Percentiles rank a stretch among this genome's conserved stretches.
phyloP scores from a whole-genome alignment of 2,888 invertebrate genomes.

The Exephanes ischioxanthus region DNA sequence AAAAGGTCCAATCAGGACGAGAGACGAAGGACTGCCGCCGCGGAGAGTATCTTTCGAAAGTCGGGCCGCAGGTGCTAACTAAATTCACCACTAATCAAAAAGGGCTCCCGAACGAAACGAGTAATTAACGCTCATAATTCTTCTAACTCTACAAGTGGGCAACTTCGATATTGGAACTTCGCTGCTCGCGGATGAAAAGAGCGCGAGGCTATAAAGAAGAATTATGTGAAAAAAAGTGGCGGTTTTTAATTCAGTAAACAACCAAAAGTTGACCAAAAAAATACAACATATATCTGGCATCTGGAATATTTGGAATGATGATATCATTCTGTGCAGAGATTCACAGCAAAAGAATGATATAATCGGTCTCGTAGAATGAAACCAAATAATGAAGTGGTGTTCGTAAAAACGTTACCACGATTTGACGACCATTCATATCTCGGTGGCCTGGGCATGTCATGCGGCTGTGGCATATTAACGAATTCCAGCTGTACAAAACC shows the following conservation, averaged over 20 bases:
- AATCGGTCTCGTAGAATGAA: not conserved
- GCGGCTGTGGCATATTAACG: constrained; percentile 5
- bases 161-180: constrained; percentile 55
- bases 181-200: not conserved
- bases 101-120: constrained; percentile 75
- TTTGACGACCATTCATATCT: not conserved
- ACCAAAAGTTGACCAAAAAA: not conserved
- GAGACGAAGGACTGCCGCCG: constrained; percentile 39
- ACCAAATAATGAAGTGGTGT: not conserved
- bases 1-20: constrained; percentile 52
- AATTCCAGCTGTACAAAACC: constrained; percentile 45
- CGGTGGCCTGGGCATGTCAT: not conserved
- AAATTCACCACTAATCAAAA: constrained; percentile 78
- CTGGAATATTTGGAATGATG: not conserved
- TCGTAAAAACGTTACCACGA: not conserved
- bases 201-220: constrained; percentile 14
- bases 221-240: constrained; percentile 10
- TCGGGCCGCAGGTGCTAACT: constrained; percentile 76
- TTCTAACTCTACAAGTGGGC: constrained; percentile 72
- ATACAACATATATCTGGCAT: not conserved
- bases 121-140: constrained; percentile 81
- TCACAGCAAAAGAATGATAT: not conserved
- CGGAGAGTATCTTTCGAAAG: constrained; percentile 45
- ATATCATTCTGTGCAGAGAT: not conserved
- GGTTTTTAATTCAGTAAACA: constrained; percentile 28